Evolutionary conservation across 2,888 invertebrate genomes (phyloP).

Genomic region (Galerucella pusilla): DNA sequence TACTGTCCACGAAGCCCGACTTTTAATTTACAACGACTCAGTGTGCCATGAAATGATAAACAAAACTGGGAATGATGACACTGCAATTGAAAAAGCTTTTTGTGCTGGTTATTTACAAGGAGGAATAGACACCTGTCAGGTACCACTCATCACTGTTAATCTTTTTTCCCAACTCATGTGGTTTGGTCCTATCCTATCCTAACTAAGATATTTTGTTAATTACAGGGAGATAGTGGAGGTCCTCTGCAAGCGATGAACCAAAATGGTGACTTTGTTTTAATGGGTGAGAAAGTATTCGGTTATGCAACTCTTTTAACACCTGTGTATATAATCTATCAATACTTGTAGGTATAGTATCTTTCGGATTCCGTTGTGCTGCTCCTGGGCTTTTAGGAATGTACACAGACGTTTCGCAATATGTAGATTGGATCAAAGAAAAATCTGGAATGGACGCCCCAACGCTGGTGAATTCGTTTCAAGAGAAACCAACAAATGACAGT

Average conservation of each 20-base stretch:
- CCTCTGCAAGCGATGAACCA: slow-evolving; percentile 68
- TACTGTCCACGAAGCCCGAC: slow-evolving; percentile 59
- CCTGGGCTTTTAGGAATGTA: slow-evolving; percentile 70
- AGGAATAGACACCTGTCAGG: slow-evolving; percentile 74
- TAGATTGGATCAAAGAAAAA: slow-evolving; percentile 67
- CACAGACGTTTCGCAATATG: slow-evolving; percentile 71
- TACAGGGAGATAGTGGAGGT: slow-evolving; percentile 82
- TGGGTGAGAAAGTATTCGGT: slow-evolving; percentile 65
- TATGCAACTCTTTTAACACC: too few species aligned
- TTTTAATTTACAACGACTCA: slow-evolving; percentile 57
- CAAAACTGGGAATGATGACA: slow-evolving; percentile 54
- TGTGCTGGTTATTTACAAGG: slow-evolving; percentile 71
- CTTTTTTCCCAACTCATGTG: too few species aligned
- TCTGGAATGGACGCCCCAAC: slow-evolving; percentile 43
- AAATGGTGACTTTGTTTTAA: slow-evolving; percentile 69
- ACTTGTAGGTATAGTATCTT: slow-evolving; percentile 71
- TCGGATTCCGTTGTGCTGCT: slow-evolving; percentile 75
- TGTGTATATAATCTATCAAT: too few species aligned
- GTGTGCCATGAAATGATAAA: slow-evolving; percentile 59
- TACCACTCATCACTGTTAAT: slow-evolving; percentile 47
- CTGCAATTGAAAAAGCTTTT: slow-evolving; percentile 57
- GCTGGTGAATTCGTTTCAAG: neutral
- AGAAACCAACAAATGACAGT: neutral
- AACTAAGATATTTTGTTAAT: slow-evolving; percentile 8
- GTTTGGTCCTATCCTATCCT: neutral